Evolutionary conservation across 2,797 vertebrate species (phyloP).

Genomic region (Smutsia temminckii): DNA sequence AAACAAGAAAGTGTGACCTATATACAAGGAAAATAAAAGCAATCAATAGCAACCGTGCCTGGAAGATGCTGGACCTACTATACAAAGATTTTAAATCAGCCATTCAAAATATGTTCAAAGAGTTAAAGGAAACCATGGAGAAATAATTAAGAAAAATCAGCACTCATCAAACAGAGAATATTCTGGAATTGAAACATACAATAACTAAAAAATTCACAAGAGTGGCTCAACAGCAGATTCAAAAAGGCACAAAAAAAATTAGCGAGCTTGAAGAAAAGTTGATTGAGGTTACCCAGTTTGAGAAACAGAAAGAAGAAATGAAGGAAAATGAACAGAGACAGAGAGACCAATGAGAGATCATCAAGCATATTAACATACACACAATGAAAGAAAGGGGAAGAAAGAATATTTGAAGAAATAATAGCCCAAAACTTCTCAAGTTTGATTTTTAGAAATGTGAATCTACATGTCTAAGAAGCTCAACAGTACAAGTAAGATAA

Average conservation of each 20-base stretch:
- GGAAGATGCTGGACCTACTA: not conserved
- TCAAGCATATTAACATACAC: too few species aligned
- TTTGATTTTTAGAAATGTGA: not conserved
- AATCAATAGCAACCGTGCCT: not conserved
- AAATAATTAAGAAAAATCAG: not conserved
- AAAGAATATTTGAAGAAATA: not conserved
- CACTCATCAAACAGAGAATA: not conserved
- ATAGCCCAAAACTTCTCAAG: not conserved
- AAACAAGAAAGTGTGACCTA: not conserved
- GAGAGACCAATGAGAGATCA: too few species aligned
- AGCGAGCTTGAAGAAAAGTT: not conserved
- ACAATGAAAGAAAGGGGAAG: not conserved
- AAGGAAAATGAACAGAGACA: too few species aligned
- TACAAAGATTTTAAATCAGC: not conserved
- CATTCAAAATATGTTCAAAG: too few species aligned
- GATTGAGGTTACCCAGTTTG: not conserved
- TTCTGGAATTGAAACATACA: not conserved
- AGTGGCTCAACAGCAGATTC: not conserved
- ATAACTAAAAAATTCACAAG: not conserved
- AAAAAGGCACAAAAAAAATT: too few species aligned
- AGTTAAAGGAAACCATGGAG: too few species aligned
- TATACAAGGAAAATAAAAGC: not conserved
- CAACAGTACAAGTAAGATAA: not conserved
- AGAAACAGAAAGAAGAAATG: not conserved
- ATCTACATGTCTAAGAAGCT: not conserved